Evolutionary conservation across 1,140 invertebrate species (phyloP).

Genomic region (Acromyrmex echinatior): DNA sequence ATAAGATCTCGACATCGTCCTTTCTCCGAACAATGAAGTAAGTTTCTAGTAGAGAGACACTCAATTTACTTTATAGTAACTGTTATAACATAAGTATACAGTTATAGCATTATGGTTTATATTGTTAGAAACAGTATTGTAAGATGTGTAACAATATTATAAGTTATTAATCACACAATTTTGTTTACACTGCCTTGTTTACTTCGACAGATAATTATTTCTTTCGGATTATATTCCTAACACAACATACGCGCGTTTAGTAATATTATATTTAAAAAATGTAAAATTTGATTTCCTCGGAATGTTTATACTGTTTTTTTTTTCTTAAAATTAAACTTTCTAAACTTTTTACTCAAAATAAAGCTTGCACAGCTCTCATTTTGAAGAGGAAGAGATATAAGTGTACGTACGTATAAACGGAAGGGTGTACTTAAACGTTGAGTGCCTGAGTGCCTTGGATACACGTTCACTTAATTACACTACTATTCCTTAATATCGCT

Average conservation of each 20-base stretch:
- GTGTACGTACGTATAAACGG: neutral
- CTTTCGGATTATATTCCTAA: conserved; percentile 5
- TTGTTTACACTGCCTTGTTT: neutral
- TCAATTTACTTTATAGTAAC: neutral
- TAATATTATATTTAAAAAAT: neutral
- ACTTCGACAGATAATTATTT: neutral
- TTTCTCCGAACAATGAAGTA: neutral
- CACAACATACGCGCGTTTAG: neutral
- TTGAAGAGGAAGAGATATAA: neutral
- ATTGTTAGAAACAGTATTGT: neutral
- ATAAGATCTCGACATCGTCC: conserved; percentile 33
- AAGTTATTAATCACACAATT: neutral
- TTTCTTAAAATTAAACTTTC: conserved; percentile 30
- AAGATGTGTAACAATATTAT: neutral
- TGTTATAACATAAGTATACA: neutral
- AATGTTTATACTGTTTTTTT: neutral
- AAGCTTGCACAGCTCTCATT: conserved; percentile 24
- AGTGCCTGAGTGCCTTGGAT: conserved; percentile 26
- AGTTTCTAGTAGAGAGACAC: neutral
- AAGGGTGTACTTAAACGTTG: conserved; percentile 24
- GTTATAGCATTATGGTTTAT: neutral
- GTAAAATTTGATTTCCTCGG: neutral
- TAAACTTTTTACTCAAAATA: conserved; percentile 37
- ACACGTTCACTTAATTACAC: conserved; percentile 29
- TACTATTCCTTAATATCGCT: conserved; percentile 43